Base-by-base conservation (phyloP, 2,113 vertebrate genomes). In the Anthoscopus minutus region DNA sequence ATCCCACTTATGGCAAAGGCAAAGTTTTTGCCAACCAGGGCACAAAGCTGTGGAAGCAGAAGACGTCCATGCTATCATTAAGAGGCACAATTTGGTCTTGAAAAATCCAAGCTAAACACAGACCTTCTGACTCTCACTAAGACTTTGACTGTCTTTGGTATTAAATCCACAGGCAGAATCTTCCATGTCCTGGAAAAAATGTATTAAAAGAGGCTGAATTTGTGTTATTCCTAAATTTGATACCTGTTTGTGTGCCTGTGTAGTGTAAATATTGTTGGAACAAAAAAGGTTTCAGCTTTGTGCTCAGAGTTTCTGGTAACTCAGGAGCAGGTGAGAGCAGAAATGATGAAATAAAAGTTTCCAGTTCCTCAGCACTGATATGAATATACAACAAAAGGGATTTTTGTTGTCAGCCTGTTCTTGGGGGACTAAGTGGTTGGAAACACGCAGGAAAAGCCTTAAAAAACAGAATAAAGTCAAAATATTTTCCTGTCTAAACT, bases 161-260 rank as follows among this genome's bases (percentile, higher is more conserved):
- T 94, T 81, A 71, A 95, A 93, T 89, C 94, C 93, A 87, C 71
- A 86, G 61, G 84, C 71, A 86, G 87, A 88, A 79, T 71, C 69
- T 73, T 92, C 80, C 94, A 65, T 71, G 8, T 76, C 78, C 90
- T 87, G 47, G 11, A 47, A 25, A 72, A 50, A 56, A 67, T 10
- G 27, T 3, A 69, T 76, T 47, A 40, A 28, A 28, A 11, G 21
- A 35, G 33, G 15, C 40, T 30, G 37, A 37, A 56, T 65, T 37
- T 42, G 6, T 44, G 14, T 81, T 82, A 33, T 51, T 78, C 44
- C 54, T 35, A 23, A 66, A 54, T 90, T 60, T 61, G 76, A 53
- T 47, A 73, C 13, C 24, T 62, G 33, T 40, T 79, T 65, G 18
- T 47, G n/a, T 53, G 24, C 24, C 38, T 67, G 53, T 81, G 78